A percentile compares a stretch with the other conserved stretches of the same genome.
Evolutionary conservation across 2,797 vertebrate species (phyloP).

Genomic region (Triplophysa yarkandensis): DNA sequence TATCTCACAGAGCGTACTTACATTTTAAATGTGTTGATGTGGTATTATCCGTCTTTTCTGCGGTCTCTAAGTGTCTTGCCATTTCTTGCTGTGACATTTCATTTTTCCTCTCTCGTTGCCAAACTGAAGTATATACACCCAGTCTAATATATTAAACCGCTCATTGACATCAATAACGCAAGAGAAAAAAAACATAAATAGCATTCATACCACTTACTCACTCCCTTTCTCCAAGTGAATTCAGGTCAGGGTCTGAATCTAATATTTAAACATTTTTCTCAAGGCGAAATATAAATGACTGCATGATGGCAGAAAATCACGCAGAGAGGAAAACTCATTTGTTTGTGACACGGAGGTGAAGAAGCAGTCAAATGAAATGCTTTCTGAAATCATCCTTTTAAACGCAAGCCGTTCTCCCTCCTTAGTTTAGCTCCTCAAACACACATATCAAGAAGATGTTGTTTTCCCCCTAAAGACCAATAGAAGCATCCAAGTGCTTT

Average conservation of each 20-base stretch:
- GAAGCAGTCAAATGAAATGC: slow-evolving; percentile 47
- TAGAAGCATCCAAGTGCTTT: slow-evolving; percentile 33
- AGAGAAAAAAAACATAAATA: slow-evolving; percentile 35
- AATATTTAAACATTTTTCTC: slow-evolving; percentile 53
- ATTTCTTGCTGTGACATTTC: slow-evolving; percentile 25
- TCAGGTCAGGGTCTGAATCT: slow-evolving; percentile 41
- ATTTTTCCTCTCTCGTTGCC: slow-evolving; percentile 32
- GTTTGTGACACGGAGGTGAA: slow-evolving; percentile 51
- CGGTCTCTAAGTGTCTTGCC: neutral
- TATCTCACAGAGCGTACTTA: slow-evolving; percentile 18
- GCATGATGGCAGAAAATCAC: slow-evolving; percentile 52
- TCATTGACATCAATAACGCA: slow-evolving; percentile 24
- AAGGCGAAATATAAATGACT: slow-evolving; percentile 52
- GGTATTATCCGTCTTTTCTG: slow-evolving; percentile 10
- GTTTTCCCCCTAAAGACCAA: slow-evolving; percentile 41
- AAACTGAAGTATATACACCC: slow-evolving; percentile 2
- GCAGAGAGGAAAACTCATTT: slow-evolving; percentile 50
- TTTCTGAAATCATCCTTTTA: slow-evolving; percentile 54
- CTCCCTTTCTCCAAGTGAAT: slow-evolving; percentile 44
- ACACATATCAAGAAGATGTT: slow-evolving; percentile 39
- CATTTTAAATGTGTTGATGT: slow-evolving; percentile 3
- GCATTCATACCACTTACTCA: slow-evolving; percentile 45
- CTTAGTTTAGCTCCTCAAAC: slow-evolving; percentile 27
- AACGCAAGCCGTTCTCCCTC: slow-evolving; percentile 33
- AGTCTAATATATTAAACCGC: neutral